These are phyloP conservation scores for Drosophila tani DNA, from an alignment of 1,140 invertebrate genomes.

Conservation along the genomic window DNA sequence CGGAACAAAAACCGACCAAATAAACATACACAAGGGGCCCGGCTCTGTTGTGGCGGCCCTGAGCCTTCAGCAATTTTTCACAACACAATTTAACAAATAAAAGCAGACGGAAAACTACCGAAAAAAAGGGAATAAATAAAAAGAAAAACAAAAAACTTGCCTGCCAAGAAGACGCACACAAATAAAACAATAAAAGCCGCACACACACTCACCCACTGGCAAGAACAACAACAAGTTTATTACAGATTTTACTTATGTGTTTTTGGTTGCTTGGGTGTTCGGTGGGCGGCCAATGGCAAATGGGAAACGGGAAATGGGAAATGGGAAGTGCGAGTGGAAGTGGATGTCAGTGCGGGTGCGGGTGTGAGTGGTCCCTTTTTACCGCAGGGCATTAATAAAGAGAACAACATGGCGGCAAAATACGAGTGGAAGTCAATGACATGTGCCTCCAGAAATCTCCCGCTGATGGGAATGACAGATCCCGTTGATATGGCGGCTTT, in stretches of 20 bases:
- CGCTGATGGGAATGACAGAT: constrained; percentile 41
- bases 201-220: constrained; percentile 41
- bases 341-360: not conserved
- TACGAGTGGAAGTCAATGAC: constrained; percentile 46
- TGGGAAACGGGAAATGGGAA: not conserved
- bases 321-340: not conserved
- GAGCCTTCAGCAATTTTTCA: constrained; percentile 76
- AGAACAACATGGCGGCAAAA: constrained; percentile 56
- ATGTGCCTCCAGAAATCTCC: constrained; percentile 41
- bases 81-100: constrained; percentile 83
- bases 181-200: constrained; percentile 80
- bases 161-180: constrained; percentile 53
- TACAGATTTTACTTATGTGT: constrained; percentile 82
- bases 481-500: constrained; percentile 23
- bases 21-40: constrained; percentile 51
- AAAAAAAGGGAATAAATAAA: constrained; percentile 32
- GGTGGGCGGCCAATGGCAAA: not conserved
- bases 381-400: constrained; percentile 76
- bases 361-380: constrained; percentile 19
- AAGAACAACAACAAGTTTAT: constrained; percentile 73
- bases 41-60: constrained; percentile 42
- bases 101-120: constrained; percentile 55
- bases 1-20: constrained; percentile 42
- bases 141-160: constrained; percentile 71
- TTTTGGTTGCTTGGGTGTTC: constrained; percentile 54